Percentiles rank a stretch among this genome's conserved stretches.
These are phyloP conservation scores for Adela reaumurella DNA, from an alignment of 2,888 invertebrate species.

Conservation along the genomic window DNA sequence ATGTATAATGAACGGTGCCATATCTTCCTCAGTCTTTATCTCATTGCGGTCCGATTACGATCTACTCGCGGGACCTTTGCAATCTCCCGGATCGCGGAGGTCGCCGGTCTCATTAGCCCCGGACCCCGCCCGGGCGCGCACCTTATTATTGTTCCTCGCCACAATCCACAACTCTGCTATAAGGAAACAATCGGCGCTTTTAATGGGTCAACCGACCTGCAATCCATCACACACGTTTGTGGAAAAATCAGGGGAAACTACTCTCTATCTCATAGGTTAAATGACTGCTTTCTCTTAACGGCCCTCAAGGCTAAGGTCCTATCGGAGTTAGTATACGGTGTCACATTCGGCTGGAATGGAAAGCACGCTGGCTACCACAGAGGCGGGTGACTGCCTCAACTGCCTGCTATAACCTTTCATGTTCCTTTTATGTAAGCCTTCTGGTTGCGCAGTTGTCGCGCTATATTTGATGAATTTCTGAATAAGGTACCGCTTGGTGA, in stretches of 20 bases:
- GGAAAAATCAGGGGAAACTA: background rate
- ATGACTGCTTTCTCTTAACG: slow-evolving; percentile 16
- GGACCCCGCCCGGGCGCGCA: slow-evolving; percentile 12
- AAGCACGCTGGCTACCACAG: slow-evolving; percentile 42
- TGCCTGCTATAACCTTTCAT: background rate
- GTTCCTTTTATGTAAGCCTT: no score
- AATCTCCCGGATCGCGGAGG: background rate
- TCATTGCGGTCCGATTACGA: background rate
- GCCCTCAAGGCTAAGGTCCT: slow-evolving; percentile 31
- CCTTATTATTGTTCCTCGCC: slow-evolving; percentile 32
- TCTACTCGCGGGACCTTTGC: background rate
- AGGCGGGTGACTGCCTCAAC: background rate
- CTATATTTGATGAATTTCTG: no score
- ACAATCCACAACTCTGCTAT: slow-evolving; percentile 30
- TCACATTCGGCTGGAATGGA: slow-evolving; percentile 55
- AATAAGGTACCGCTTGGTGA: no score
- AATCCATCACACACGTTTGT: slow-evolving; percentile 31
- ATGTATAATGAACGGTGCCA: background rate
- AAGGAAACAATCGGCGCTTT: slow-evolving; percentile 56
- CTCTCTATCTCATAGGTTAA: no score
- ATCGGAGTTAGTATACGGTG: slow-evolving; percentile 26
- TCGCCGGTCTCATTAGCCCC: background rate
- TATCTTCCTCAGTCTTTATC: background rate
- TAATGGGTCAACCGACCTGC: slow-evolving; percentile 52
- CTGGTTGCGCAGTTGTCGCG: no score